Percentiles rank a stretch among this genome's conserved stretches.
Evolutionary conservation across 1,140 invertebrate genomes (phyloP).

Genomic region (Drosophila carrolli): DNA sequence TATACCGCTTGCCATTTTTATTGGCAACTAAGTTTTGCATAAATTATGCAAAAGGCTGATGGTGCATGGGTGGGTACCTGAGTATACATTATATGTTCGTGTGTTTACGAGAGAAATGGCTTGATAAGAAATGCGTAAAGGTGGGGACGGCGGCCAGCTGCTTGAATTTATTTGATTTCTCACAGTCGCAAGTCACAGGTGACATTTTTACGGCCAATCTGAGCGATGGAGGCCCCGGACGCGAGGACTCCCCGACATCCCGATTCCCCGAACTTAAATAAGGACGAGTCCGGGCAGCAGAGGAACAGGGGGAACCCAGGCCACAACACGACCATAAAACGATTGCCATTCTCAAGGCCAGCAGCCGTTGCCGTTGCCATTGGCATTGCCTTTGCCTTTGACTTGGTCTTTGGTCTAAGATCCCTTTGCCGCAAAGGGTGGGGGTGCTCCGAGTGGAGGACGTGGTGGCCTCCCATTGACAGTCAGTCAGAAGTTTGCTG

Average conservation of each 20-base stretch:
- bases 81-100: conserved; percentile 16
- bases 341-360: conserved; percentile 68
- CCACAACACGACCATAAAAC: conserved; percentile 70
- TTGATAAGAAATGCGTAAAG: conserved; percentile 48
- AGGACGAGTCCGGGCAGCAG: conserved; percentile 12
- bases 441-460: conserved; percentile 19
- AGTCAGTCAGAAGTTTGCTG: conserved; percentile 48
- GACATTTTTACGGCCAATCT: conserved; percentile 81
- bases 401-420: conserved; percentile 34
- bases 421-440: conserved; percentile 55
- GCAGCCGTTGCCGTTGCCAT: conserved; percentile 12
- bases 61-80: conserved; percentile 1
- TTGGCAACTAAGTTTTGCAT: conserved; percentile 72
- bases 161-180: conserved; percentile 80
- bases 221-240: conserved; percentile 36
- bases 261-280: background rate
- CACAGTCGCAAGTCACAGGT: conserved; percentile 74
- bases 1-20: conserved; percentile 42
- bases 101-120: conserved; percentile 42
- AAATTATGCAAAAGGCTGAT: conserved; percentile 69
- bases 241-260: conserved; percentile 6
- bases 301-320: conserved; percentile 15
- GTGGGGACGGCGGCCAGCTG: conserved; percentile 34
- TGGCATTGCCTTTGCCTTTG: conserved; percentile 31
- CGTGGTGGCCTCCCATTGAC: conserved; percentile 39